Conservation (phyloP, 1,140 invertebrate genomes). For the Ylistrum balloti region DNA sequence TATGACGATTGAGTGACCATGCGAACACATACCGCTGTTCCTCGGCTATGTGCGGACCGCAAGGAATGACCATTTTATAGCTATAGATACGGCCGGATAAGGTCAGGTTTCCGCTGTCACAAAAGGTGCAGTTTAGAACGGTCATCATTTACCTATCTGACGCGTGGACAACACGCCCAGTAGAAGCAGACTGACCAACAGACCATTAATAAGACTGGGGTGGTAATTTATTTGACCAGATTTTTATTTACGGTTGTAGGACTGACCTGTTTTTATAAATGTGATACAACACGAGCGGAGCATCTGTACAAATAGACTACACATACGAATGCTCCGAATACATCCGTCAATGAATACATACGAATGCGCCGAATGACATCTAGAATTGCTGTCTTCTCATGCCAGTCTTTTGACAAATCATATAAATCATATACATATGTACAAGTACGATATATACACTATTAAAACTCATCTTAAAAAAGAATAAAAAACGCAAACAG, state of each 20-base stretch:
- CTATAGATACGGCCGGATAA: background rate
- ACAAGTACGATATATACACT: too few species aligned
- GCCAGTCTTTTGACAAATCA: too few species aligned
- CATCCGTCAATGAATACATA: background rate
- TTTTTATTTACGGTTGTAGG: background rate
- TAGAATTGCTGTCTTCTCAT: background rate
- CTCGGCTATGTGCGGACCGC: background rate
- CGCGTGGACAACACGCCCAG: conserved; percentile 10
- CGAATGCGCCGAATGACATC: background rate
- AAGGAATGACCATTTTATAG: conserved; percentile 2
- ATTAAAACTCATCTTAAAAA: too few species aligned
- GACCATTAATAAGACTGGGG: conserved; percentile 1
- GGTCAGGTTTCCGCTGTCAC: conserved; percentile 12
- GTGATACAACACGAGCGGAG: background rate
- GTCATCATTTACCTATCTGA: conserved; percentile 18
- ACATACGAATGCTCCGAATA: background rate
- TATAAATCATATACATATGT: too few species aligned
- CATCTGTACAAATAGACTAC: conserved; percentile 32
- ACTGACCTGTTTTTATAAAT: conserved; percentile 11
- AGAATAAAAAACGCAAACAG: too few species aligned
- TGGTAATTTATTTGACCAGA: conserved; percentile 26
- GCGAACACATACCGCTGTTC: background rate
- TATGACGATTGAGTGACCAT: background rate
- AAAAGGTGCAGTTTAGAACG: background rate
- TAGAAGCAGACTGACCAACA: background rate